Evolutionary conservation across 1,140 invertebrate species (phyloP), one percentile per base, ranked within the genome.

Genomic region (Drosophila ohnishii): DNA sequence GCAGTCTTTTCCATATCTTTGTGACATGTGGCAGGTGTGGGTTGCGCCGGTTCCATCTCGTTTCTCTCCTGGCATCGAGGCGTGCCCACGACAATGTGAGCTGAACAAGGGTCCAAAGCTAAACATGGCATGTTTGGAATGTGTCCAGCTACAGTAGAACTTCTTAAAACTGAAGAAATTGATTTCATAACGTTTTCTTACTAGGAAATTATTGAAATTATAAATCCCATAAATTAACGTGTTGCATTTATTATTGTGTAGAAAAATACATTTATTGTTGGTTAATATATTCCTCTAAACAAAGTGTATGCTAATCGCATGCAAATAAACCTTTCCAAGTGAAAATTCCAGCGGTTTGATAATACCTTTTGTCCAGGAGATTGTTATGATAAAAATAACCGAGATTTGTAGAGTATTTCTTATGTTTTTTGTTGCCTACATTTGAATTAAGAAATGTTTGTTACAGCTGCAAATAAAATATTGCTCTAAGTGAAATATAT

Each of bases 31-130:
- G 22, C 58, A 39, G 56, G 48, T 72, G 50, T 5, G 32, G 28
- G n/a, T 19, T n/a, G 45, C 0, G 4, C 25, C 25, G 45, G 5
- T 28, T 4, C 30, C 19, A 5, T 40, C 10, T 3, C n/a, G 1
- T 11, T 13, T 19, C 22, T 13, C 16, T 6, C 11, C 25, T 32
- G 14, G 6, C 14, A 9, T 16, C n/a, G 45, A 9, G 14, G n/a
- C 45, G 74, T 85, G 81, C 57, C 62, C 32, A 35, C 35, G 16
- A 45, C 45, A 37, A 34, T 70, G 64, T 56, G 14, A 14, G 16
- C 16, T 19, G 32, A 30, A 42, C 61, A 65, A 44, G 60, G 30
- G 39, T 71, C 30, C 34, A 35, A 22, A 69, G 42, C 28, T 35
- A 6, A 25, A 50, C 30, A 34, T 50, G 11, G 19, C 19, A 48